Percentiles rank a stretch among this genome's conserved stretches.
phyloP scores from a whole-genome alignment of 2,888 invertebrate genomes.

The Lepas anatifera region DNA sequence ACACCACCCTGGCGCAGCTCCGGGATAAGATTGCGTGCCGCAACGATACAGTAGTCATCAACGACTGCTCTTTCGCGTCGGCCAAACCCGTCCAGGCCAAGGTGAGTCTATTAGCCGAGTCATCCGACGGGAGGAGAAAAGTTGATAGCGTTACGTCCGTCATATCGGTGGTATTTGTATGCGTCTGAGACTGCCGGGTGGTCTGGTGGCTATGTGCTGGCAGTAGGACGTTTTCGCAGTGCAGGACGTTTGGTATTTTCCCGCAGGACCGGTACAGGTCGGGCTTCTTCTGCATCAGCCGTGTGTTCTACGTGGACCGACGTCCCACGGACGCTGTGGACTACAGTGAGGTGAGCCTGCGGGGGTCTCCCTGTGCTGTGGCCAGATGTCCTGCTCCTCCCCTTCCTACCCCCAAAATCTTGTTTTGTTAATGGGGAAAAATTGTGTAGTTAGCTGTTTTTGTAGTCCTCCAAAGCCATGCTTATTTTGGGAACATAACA shows the following conservation, averaged over 20 bases:
- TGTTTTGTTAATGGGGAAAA: too few species aligned
- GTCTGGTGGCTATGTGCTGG: background rate
- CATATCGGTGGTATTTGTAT: background rate
- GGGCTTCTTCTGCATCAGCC: constrained; percentile 63
- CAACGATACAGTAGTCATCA: constrained; percentile 20
- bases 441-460: too few species aligned
- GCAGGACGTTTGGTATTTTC: background rate
- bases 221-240: background rate
- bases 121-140: background rate
- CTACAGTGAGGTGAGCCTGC: constrained; percentile 45
- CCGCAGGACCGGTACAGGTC: constrained; percentile 50
- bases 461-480: too few species aligned
- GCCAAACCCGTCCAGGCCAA: constrained; percentile 12
- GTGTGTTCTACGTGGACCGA: constrained; percentile 64
- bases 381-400: background rate
- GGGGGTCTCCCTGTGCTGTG: too few species aligned
- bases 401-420: too few species aligned
- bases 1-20: constrained; percentile 20
- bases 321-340: constrained; percentile 45
- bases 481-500: too few species aligned
- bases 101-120: background rate
- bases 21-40: constrained; percentile 21
- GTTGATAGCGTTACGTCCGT: background rate
- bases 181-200: background rate
- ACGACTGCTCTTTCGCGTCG: constrained; percentile 15